phyloP scores from a whole-genome alignment of 1,140 invertebrate genomes.

The Danaus plexippus region DNA sequence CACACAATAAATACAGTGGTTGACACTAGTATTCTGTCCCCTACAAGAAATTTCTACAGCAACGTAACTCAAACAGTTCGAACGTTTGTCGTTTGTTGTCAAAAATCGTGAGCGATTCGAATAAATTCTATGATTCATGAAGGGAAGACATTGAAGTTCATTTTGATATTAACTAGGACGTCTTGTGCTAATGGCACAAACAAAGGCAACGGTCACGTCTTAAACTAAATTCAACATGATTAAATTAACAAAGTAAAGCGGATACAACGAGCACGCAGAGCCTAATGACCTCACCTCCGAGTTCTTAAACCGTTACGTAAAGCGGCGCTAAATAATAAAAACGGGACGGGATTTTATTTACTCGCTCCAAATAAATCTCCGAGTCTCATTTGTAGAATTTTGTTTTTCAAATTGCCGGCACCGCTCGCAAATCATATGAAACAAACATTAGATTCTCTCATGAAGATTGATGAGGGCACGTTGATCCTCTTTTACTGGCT shows the following conservation, averaged over 20 bases:
- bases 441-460: slow-evolving; percentile 16
- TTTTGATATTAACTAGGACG: too few relatives aligned
- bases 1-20: too few relatives aligned
- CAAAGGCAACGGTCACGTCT: too few relatives aligned
- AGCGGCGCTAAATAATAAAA: slow-evolving; percentile 36
- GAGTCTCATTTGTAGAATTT: slow-evolving; percentile 37
- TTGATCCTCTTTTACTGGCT: slow-evolving; percentile 6
- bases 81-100: too few relatives aligned
- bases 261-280: background rate
- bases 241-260: background rate
- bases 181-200: too few relatives aligned
- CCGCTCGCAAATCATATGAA: slow-evolving; percentile 16
- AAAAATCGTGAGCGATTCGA: too few relatives aligned
- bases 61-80: too few relatives aligned
- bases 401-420: slow-evolving; percentile 24
- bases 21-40: too few relatives aligned
- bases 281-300: background rate
- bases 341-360: slow-evolving; percentile 36
- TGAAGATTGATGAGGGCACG: slow-evolving; percentile 15
- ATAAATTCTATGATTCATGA: too few relatives aligned
- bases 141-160: too few relatives aligned
- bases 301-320: slow-evolving; percentile 5
- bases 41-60: too few relatives aligned
- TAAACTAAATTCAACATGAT: too few relatives aligned
- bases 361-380: slow-evolving; percentile 40